A percentile compares a stretch with the other conserved stretches of the same genome.
Conservation (phyloP, 23 tunicate genomes). For the Styela clava region DNA sequence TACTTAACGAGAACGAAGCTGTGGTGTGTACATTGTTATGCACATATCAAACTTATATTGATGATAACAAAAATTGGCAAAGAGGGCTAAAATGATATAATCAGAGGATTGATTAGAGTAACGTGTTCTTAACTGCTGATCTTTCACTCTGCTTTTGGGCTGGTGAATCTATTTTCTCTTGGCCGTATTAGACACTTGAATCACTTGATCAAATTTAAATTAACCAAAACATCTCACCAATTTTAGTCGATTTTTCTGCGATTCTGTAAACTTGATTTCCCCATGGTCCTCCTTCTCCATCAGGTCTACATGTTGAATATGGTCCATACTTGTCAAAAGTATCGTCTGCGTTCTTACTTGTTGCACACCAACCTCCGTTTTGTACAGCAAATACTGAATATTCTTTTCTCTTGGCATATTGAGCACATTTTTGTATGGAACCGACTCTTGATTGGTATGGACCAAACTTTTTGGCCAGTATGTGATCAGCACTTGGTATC, state of each 20-base stretch:
- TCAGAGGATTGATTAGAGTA: not conserved
- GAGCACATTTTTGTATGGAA: conserved; percentile 20
- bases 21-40: too few species aligned
- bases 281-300: not conserved
- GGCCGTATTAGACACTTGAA: too few species aligned
- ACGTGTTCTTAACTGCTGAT: not conserved
- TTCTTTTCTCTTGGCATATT: not conserved
- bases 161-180: too few species aligned
- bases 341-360: not conserved
- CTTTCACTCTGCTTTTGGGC: not conserved
- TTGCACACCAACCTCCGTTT: conserved; percentile 14
- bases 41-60: too few species aligned
- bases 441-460: not conserved
- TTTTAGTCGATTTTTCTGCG: too few species aligned
- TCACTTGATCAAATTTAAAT: too few species aligned
- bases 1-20: too few species aligned
- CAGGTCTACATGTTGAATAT: not conserved
- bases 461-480: not conserved
- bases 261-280: not conserved
- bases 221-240: too few species aligned
- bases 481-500: conserved; percentile 1
- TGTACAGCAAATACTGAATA: conserved; percentile 4
- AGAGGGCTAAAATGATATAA: too few species aligned
- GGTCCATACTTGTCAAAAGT: conserved; percentile 18
- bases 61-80: not conserved